Evolutionary conservation across 1,140 invertebrate species (phyloP).

Genomic region (Philotrypesis tridentata): DNA sequence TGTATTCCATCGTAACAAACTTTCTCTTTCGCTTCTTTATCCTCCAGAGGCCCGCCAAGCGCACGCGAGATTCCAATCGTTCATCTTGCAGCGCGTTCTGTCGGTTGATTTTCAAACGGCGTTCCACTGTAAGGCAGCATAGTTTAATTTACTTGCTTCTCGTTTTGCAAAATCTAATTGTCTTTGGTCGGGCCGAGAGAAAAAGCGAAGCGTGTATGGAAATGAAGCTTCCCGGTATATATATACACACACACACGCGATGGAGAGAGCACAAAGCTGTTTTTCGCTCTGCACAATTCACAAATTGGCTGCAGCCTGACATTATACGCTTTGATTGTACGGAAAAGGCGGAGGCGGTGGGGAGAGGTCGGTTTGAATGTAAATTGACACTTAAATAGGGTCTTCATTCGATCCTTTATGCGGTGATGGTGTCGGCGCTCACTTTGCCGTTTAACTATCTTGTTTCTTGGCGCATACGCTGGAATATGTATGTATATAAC

Average conservation of each 20-base stretch:
- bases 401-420: conserved; percentile 30
- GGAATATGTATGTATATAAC: neutral
- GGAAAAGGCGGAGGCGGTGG: neutral
- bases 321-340: neutral
- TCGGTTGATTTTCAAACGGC: too few relatives aligned
- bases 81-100: neutral
- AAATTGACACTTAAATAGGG: conserved; percentile 40
- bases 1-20: neutral
- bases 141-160: too few relatives aligned
- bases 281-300: neutral
- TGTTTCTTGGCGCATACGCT: conserved; percentile 5
- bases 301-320: conserved; percentile 15
- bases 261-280: neutral
- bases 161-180: too few relatives aligned
- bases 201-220: too few relatives aligned
- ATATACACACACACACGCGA: too few relatives aligned
- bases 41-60: neutral
- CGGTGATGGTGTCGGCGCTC: neutral
- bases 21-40: neutral
- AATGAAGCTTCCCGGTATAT: too few relatives aligned
- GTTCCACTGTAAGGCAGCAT: too few relatives aligned
- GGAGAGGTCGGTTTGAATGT: conserved; percentile 27
- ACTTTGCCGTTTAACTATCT: conserved; percentile 20
- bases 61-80: neutral
- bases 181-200: too few relatives aligned